phyloP scores from a whole-genome alignment of 2,797 vertebrate genomes.

The Linurgus olivaceus region DNA sequence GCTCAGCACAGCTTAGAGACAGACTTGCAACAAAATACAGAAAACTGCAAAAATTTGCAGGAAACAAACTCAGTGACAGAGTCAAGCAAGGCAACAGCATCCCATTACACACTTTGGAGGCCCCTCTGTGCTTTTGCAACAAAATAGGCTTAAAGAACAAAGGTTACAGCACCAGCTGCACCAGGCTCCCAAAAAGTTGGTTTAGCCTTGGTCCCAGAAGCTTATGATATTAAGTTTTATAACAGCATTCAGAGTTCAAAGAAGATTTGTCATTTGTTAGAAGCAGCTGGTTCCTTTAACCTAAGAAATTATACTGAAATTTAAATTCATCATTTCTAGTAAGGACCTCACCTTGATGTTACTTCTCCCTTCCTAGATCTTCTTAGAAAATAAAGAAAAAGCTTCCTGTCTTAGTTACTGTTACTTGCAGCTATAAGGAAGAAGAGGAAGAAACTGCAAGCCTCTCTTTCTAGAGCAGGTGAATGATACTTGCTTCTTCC shows the following conservation, averaged over 20 bases:
- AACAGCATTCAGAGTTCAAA: background rate
- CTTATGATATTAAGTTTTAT: background rate
- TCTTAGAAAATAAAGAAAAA: background rate
- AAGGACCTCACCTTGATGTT: background rate
- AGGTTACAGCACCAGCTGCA: background rate
- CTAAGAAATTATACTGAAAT: background rate
- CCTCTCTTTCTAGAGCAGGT: background rate
- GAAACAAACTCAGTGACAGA: background rate
- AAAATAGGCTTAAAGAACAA: constrained; percentile 24
- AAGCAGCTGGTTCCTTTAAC: background rate
- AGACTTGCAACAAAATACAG: background rate
- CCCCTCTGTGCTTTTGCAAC: background rate
- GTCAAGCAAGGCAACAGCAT: background rate
- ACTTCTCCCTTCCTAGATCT: background rate
- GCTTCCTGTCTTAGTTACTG: background rate
- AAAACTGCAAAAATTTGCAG: background rate
- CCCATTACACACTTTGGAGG: background rate
- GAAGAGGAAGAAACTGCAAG: accelerated
- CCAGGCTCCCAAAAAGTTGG: background rate
- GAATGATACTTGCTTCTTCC: background rate
- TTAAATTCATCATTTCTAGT: background rate
- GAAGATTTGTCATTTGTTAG: background rate
- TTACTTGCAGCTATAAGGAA: background rate
- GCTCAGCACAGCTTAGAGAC: background rate
- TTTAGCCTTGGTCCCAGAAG: background rate